Conservation (phyloP, 2,888 invertebrate genomes). For the Chorisops tibialis region DNA sequence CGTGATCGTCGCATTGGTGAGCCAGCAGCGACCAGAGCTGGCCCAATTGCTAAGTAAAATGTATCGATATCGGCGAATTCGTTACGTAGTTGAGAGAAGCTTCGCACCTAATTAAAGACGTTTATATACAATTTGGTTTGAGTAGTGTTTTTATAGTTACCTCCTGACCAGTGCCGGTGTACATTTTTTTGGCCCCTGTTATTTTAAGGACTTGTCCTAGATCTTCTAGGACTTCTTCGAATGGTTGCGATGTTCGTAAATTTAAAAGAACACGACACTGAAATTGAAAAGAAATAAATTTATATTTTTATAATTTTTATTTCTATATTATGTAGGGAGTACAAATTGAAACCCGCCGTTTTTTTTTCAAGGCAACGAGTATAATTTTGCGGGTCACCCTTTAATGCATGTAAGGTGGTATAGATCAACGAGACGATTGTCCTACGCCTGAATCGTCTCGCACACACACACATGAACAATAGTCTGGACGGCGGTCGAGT, state of each 20-base stretch:
- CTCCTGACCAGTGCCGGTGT: conserved; percentile 88
- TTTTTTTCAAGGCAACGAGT: too few relatives aligned
- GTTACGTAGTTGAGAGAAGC: conserved; percentile 89
- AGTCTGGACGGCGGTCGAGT: too few relatives aligned
- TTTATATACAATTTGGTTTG: neutral
- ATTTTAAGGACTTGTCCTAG: conserved; percentile 90
- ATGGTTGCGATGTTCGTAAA: conserved; percentile 86
- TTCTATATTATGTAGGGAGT: neutral
- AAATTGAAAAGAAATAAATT: neutral
- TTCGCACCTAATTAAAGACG: conserved; percentile 68
- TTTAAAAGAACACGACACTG: conserved; percentile 88
- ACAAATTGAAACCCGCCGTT: too few relatives aligned
- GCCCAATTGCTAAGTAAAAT: conserved; percentile 68
- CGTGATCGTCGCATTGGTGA: conserved; percentile 67
- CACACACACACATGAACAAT: too few relatives aligned
- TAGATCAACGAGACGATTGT: too few relatives aligned
- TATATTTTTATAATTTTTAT: neutral
- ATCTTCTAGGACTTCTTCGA: conserved; percentile 91
- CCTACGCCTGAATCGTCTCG: too few relatives aligned
- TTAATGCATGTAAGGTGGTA: too few relatives aligned
- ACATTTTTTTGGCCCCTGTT: conserved; percentile 86
- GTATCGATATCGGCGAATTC: conserved; percentile 90
- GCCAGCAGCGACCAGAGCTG: conserved; percentile 47
- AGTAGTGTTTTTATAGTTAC: conserved; percentile 53
- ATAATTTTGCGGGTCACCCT: too few relatives aligned